Evolutionary conservation across 2,797 vertebrate genomes (phyloP).

Genomic region (Leptodactylus fallax): DNA sequence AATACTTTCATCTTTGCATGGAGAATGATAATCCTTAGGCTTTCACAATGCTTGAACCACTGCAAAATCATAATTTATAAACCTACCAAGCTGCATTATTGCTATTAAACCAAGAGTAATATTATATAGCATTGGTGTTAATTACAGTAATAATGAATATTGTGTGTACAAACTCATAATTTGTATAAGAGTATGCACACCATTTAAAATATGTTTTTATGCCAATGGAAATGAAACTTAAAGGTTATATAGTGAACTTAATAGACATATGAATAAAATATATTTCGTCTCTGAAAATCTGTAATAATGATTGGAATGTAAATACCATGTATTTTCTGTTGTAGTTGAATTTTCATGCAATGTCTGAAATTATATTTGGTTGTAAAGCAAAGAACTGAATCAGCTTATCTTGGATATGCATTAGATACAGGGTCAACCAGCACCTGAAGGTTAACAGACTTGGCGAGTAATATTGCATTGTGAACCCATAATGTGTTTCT

Average conservation of each 20-base stretch:
- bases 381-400: constrained; percentile 25
- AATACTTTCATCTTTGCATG: no score
- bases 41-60: no score
- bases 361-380: not conserved
- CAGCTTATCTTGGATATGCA: constrained; percentile 43
- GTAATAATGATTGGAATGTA: not conserved
- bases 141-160: no score
- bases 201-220: no score
- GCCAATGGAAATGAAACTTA: not conserved
- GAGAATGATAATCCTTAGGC: no score
- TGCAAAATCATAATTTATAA: no score
- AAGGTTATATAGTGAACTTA: not conserved
- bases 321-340: not conserved
- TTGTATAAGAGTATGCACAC: no score
- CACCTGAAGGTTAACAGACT: constrained; percentile 41
- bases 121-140: no score
- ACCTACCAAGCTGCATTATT: no score
- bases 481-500: constrained; percentile 49
- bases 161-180: no score
- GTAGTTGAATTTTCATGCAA: not conserved
- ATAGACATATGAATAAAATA: no score
- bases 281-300: not conserved
- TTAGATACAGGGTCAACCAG: constrained; percentile 40
- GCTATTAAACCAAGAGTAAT: no score
- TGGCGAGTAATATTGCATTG: constrained; percentile 35